Percentiles rank a stretch among this genome's conserved stretches.
Conservation (phyloP, 2,888 invertebrate genomes). For the Drosophila birchii region DNA sequence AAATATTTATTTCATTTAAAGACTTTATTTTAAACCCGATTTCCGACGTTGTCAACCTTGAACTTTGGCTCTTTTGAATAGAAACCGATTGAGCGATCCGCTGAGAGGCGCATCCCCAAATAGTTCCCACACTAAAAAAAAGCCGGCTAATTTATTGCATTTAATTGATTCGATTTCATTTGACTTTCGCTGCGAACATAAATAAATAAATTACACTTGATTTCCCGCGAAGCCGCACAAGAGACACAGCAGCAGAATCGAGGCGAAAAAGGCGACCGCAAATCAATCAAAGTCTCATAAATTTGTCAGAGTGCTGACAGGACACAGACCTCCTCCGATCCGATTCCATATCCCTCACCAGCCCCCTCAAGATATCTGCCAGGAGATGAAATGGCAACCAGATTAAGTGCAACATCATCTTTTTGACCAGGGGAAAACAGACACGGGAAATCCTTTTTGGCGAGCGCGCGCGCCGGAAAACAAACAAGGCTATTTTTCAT, state of each 20-base stretch:
- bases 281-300: slow-evolving; percentile 82
- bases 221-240: slow-evolving; percentile 28
- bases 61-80: slow-evolving; percentile 6
- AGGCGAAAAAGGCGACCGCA: slow-evolving; percentile 59
- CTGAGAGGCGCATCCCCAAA: neutral
- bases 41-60: slow-evolving; percentile 8
- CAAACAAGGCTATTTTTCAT: slow-evolving; percentile 80
- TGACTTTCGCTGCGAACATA: slow-evolving; percentile 47
- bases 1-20: neutral
- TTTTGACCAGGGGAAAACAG: slow-evolving; percentile 42
- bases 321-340: slow-evolving; percentile 45
- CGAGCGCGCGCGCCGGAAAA: slow-evolving; percentile 46
- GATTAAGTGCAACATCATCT: slow-evolving; percentile 67
- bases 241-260: slow-evolving; percentile 22
- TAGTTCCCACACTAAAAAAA: slow-evolving; percentile 10
- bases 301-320: slow-evolving; percentile 75
- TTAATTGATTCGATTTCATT: slow-evolving; percentile 61
- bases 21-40: too few species aligned
- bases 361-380: neutral
- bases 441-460: slow-evolving; percentile 44
- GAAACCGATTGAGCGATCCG: slow-evolving; percentile 6
- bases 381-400: slow-evolving; percentile 63
- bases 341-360: neutral
- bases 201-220: slow-evolving; percentile 51
- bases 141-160: slow-evolving; percentile 60